Conservation (phyloP, 2,888 invertebrate genomes). For the Barypeithes pellucidus region DNA sequence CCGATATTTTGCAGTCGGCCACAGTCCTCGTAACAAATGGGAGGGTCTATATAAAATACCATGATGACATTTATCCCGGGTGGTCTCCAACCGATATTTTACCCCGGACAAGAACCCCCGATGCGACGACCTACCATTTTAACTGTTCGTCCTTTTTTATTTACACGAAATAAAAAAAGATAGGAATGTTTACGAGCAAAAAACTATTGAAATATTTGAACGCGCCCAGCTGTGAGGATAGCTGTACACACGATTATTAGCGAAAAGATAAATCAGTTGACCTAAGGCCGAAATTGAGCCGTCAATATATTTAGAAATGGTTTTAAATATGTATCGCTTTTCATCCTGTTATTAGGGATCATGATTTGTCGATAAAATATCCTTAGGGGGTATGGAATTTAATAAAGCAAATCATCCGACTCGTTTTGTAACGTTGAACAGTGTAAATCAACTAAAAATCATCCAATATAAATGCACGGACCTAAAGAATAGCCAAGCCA, state of each 20-base stretch:
- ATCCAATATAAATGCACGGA: background rate
- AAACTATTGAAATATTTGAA: conserved; percentile 34
- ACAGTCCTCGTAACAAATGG: conserved; percentile 19
- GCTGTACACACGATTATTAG: conserved; percentile 56
- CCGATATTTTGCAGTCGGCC: conserved; percentile 24
- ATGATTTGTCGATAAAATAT: conserved; percentile 56
- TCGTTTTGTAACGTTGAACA: background rate
- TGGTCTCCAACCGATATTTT: conserved; percentile 38
- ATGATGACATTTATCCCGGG: conserved; percentile 37
- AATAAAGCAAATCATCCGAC: conserved; percentile 24
- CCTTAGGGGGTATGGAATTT: conserved; percentile 15
- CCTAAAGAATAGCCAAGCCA: too few species aligned
- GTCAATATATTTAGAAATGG: conserved; percentile 54
- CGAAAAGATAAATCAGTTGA: conserved; percentile 57
- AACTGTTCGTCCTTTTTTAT: conserved; percentile 25
- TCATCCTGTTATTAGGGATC: conserved; percentile 58
- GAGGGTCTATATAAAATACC: conserved; percentile 30
- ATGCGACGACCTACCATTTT: conserved; percentile 26
- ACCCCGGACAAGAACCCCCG: conserved; percentile 37
- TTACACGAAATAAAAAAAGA: conserved; percentile 34
- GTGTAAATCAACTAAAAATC: too few species aligned
- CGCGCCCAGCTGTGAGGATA: conserved; percentile 40
- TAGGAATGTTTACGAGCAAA: conserved; percentile 24
- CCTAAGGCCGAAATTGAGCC: conserved; percentile 58
- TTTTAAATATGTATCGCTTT: conserved; percentile 56